A percentile compares a stretch with the other conserved stretches of the same genome.
Evolutionary conservation across 1,140 invertebrate species (phyloP).

Genomic region (Pachyrhynchus sulphureomaculatus): DNA sequence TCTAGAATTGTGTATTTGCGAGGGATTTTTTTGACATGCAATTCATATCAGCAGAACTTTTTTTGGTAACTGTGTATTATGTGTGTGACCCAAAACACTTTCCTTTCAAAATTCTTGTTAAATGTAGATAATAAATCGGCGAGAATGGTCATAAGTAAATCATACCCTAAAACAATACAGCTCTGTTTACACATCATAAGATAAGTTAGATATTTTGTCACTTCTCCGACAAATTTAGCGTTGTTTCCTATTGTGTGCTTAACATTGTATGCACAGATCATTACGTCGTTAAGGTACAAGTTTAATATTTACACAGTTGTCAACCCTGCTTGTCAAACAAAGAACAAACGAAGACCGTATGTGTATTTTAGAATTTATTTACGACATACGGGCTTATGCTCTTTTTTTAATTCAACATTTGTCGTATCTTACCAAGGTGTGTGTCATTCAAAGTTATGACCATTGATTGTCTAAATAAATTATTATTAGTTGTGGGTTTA

Average conservation of each 20-base stretch:
- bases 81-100: no score
- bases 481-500: no score
- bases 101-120: no score
- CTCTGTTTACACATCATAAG: conserved; percentile 20
- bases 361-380: conserved; percentile 15
- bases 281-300: conserved; percentile 31
- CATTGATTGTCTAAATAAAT: no score
- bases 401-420: no score
- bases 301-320: conserved; percentile 31
- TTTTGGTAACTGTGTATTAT: no score
- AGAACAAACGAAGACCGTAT: conserved; percentile 34
- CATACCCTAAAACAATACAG: conserved; percentile 30
- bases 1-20: no score
- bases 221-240: conserved; percentile 27
- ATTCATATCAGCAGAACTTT: no score
- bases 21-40: no score
- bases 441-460: no score
- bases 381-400: neutral
- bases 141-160: conserved; percentile 4
- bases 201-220: conserved; percentile 30
- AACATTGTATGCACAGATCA: conserved; percentile 29
- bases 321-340: conserved; percentile 34
- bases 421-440: no score
- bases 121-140: no score
- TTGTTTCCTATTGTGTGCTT: conserved; percentile 23